Percentiles rank a stretch among this genome's conserved stretches.
Conservation (phyloP, 1,140 invertebrate species). For the Megathymus violae region DNA sequence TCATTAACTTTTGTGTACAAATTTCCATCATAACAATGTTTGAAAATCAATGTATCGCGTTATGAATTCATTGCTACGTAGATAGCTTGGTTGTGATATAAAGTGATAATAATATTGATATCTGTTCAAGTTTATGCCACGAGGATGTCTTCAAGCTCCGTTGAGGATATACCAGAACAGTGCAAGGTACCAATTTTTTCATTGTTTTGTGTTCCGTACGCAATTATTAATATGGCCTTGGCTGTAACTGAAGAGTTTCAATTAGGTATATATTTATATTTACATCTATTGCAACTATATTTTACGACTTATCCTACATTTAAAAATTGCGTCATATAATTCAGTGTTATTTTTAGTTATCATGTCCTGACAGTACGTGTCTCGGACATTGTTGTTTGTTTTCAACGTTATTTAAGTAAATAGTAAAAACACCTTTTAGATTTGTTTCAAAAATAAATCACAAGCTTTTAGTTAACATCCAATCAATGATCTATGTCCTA, state of each 20-base stretch:
- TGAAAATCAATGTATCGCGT: slow-evolving; percentile 7
- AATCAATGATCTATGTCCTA: no score
- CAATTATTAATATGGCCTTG: slow-evolving; percentile 48
- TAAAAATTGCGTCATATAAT: slow-evolving; percentile 39
- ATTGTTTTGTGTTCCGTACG: slow-evolving; percentile 39
- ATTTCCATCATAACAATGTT: slow-evolving; percentile 19
- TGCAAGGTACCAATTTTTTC: slow-evolving; percentile 63
- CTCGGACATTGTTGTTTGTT: slow-evolving; percentile 15
- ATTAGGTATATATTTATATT: no score
- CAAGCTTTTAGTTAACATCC: no score
- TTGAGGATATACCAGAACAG: slow-evolving; percentile 70
- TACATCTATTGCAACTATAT: slow-evolving; percentile 8
- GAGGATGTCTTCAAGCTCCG: slow-evolving; percentile 68
- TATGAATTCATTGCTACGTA: slow-evolving; percentile 6
- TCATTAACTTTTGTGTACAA: slow-evolving; percentile 21
- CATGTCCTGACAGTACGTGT: slow-evolving; percentile 4
- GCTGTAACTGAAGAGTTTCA: slow-evolving; percentile 8
- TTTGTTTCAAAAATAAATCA: no score
- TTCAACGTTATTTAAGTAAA: slow-evolving; percentile 17
- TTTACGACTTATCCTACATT: no score
- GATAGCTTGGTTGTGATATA: not conserved
- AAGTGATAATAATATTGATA: no score
- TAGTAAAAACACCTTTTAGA: no score
- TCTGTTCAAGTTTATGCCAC: not conserved
- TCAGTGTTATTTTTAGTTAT: slow-evolving; percentile 12